Base-by-base conservation (phyloP, 2,113 vertebrate species). In the Xiphorhynchus elegans region DNA sequence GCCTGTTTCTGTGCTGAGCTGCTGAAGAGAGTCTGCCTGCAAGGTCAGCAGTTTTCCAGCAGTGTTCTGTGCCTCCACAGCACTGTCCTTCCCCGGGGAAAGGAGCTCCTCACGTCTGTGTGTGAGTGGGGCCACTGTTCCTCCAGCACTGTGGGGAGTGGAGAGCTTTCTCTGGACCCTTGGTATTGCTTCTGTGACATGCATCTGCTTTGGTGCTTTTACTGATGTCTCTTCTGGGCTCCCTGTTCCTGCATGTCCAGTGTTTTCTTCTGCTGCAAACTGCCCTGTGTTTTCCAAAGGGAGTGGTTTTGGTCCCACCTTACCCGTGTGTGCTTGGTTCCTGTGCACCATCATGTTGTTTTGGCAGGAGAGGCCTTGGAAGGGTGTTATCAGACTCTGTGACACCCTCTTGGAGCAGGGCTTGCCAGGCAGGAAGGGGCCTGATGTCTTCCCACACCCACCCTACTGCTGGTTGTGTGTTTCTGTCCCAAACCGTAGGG, bases 11-110 rank as follows among this genome's bases (percentile, higher is more conserved):
- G 59, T 66, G 72, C 50, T 33, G 59, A 74, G 4, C 73, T 35
- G 69, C 53, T 89, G 72, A 44, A 87, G 56, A 50, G 55, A 85
- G 79, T 55, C 77, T 56, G 56, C 20, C 72, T 90, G 93, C 93
- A 85, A 74, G 63, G 7, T 96, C 92, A 94, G 93, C 91, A 83
- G 37, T 95, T 96, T 90, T 69, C 78, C 69, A 58, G 91, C 77
- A 68, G 53, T 12, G 74, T 66, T 96, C 87, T 90, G 87, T 95
- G 90, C 47, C n/a, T 89, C 35, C 26, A 7, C 17, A 4, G 74
- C 89, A 64, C 40, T 3, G 13, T 39, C 78, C 50, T 93, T 87
- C 80, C 84, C 74, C 11, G 8, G 78, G 91, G 93, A 53, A 50
- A 53, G 58, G 42, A 87, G 87, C 47, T 82, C 37, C 49, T 87